A percentile compares a stretch with the other conserved stretches of the same genome.
These are phyloP conservation scores for Kryphioiulus occultus DNA, from an alignment of 2,888 invertebrate species.

Conservation along the genomic window DNA sequence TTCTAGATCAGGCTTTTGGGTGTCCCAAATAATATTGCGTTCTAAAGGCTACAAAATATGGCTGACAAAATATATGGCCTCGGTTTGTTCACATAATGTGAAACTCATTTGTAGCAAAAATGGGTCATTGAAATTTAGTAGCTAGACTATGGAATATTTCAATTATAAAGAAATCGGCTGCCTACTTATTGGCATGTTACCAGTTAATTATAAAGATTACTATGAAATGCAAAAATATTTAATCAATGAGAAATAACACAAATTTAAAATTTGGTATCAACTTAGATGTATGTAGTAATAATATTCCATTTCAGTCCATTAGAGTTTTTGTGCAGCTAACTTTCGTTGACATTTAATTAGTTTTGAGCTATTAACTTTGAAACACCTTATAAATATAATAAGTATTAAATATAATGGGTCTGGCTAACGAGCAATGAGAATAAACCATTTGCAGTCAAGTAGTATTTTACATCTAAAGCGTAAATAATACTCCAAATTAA, in stretches of 20 bases:
- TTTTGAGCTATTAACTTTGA: not conserved
- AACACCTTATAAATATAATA: not conserved
- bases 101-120: not conserved
- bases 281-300: not conserved
- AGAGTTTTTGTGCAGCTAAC: not conserved
- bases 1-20: not conserved
- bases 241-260: not conserved
- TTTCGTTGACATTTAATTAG: not conserved
- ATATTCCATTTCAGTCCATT: too few relatives aligned
- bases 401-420: not conserved
- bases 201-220: not conserved
- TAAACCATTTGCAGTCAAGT: not conserved
- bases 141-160: not conserved
- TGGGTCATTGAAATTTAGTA: conserved; percentile 14
- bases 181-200: not conserved
- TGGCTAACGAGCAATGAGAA: not conserved
- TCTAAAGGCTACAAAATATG: too few relatives aligned
- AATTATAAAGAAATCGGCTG: not conserved
- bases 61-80: not conserved
- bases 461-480: not conserved
- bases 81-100: not conserved
- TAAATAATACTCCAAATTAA: conserved; percentile 19
- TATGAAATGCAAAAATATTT: not conserved
- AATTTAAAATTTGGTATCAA: not conserved
- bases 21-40: not conserved